Conservation (phyloP, 2,888 invertebrate species). For the Ptilodon capucinus region DNA sequence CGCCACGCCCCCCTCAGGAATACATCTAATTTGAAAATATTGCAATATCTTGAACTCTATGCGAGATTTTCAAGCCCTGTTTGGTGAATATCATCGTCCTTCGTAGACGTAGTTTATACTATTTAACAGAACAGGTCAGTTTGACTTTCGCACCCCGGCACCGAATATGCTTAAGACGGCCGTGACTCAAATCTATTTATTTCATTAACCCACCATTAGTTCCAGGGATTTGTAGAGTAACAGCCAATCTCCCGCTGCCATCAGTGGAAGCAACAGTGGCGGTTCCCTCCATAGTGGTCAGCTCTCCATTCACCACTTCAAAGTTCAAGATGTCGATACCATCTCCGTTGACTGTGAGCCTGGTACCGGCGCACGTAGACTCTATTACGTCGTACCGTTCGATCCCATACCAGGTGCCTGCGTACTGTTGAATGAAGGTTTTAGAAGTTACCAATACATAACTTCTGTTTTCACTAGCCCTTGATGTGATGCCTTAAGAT, state of each 20-base stretch:
- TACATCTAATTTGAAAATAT: too few species aligned
- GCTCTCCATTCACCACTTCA: constrained; percentile 53
- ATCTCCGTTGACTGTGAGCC: constrained; percentile 45
- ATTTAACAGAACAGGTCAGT: too few species aligned
- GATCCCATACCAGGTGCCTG: constrained; percentile 68
- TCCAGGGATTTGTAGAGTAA: constrained; percentile 45
- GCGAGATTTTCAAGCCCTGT: too few species aligned
- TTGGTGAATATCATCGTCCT: too few species aligned
- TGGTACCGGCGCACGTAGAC: constrained; percentile 55
- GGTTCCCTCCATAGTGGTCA: constrained; percentile 50
- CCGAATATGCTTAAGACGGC: too few species aligned
- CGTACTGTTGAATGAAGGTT: constrained; percentile 48
- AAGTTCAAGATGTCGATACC: constrained; percentile 59
- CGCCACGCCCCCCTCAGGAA: too few species aligned
- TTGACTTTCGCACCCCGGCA: too few species aligned
- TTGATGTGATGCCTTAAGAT: background rate
- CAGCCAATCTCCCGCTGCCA: constrained; percentile 49
- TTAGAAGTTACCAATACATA: background rate
- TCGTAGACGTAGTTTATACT: too few species aligned
- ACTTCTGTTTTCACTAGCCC: background rate
- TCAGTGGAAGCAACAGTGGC: constrained; percentile 48
- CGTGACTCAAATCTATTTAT: too few species aligned
- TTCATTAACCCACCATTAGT: constrained; percentile 42
- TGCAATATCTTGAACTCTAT: too few species aligned
- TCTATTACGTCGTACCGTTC: constrained; percentile 57